Evolutionary conservation across 2,113 vertebrate species (phyloP), one percentile per base, ranked within the genome.

Genomic region (Entomyzon cyanotis): DNA sequence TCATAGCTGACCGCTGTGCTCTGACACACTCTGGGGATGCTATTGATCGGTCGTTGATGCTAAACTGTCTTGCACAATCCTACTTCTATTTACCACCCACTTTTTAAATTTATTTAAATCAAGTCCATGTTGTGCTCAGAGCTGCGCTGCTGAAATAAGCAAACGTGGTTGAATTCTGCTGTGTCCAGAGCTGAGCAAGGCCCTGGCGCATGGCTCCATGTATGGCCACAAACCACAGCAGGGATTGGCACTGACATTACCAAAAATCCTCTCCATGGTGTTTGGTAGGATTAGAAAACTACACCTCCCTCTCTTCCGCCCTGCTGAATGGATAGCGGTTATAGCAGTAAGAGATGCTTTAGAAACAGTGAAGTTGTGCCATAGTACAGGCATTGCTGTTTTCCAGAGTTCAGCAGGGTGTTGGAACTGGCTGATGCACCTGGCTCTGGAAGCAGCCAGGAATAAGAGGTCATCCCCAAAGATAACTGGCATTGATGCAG

Each of bases 191-290:
- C 18, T 30, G 28, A 47, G 37, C 65, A 52, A 74, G 12, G 5
- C 42, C 41, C 12, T 22, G 11, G 60, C 56, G 22, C 7, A 14
- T 9, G 24, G 42, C 8, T 10, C 31, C 6, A 4, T 0, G 0
- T 25, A n/a, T 30, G 46, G 6, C 24, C 41, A 27, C 62, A 39
- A 13, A 28, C 9, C 12, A 2, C 39, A 41, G 53, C 0, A 1
- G 11, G n/a, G 27, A n/a, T 16, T 0, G 0, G 11, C 0, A 0
- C 15, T 31, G 24, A 8, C 10, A 3, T 7, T 33, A 33, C 24
- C 47, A 55, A 28, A 20, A 12, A 24, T 15, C 10, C 11, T 55
- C 25, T 24, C 10, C 12, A 1, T 18, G 10, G 3, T 44, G 21
- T 55, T 47, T 28, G 18, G 17, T 67, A 14, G 42, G 25, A 20